Conservation (phyloP, 2,113 vertebrate species). For the Zeus faber region DNA sequence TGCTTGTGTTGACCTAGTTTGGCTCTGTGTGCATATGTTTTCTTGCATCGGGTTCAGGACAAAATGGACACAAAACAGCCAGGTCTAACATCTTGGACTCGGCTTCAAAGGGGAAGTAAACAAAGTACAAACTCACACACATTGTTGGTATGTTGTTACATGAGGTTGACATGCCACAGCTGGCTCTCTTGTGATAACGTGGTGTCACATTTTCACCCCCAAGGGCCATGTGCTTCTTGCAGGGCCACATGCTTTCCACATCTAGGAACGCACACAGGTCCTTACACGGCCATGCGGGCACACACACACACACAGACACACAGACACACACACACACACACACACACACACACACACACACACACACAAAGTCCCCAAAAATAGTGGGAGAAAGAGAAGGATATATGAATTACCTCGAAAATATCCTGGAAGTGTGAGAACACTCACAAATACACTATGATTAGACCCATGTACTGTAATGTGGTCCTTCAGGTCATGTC, state of each 20-base stretch:
- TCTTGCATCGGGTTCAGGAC: neutral
- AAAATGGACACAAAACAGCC: neutral
- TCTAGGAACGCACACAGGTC: neutral
- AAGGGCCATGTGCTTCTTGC: neutral
- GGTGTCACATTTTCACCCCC: neutral
- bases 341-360: conserved; percentile 3
- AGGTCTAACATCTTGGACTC: neutral
- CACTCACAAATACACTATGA: too few relatives aligned
- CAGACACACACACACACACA: neutral
- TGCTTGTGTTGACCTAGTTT: neutral
- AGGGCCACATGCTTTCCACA: neutral
- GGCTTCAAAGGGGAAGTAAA: neutral
- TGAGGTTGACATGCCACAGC: conserved; percentile 19
- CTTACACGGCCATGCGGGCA: neutral
- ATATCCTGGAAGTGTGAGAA: too few relatives aligned
- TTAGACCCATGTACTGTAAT: conserved; percentile 25
- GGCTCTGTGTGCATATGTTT: neutral
- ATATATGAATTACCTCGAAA: too few relatives aligned
- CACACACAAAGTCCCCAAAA: too few relatives aligned
- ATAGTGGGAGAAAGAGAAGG: too few relatives aligned
- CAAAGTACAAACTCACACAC: conserved; percentile 4
- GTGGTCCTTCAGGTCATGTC: conserved; percentile 35
- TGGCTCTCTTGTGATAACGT: conserved; percentile 21
- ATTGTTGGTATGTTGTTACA: neutral
- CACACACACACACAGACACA: conserved; percentile 8